Evolutionary conservation across 2,113 vertebrate genomes (phyloP), one percentile per base, ranked within the genome.

Genomic region (Chaetodon auriga): DNA sequence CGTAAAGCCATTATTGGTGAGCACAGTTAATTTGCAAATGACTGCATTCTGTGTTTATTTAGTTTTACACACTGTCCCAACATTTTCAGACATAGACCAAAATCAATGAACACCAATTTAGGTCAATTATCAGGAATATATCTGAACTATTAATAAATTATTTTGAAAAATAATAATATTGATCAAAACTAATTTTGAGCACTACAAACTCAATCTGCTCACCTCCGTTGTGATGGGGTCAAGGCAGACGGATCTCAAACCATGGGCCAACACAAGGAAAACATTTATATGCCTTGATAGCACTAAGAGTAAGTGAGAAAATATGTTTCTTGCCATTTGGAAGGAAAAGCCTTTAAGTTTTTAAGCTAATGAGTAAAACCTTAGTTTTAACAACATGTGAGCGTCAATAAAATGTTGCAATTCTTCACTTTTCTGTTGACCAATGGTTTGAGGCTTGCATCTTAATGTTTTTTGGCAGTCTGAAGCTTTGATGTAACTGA

Each of bases 401-500:
- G 60, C 36, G 10, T 35, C 38, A 55, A 64, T 21, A 64, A 57
- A 77, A 12, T 68, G 64, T 48, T 49, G 12, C 43, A 66, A 35
- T 53, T 64, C 12, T 46, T 41, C 18, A 21, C 49, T 60, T 45
- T 66, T 55, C 45, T 7, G 38, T 6, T 72, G 75, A 63, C 70
- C 70, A 6, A n/a, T 10, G 68, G 62, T 74, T 76, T 74, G 57
- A 30, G 2, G 57, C 30, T 43, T 45, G 48, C 5, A 46, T 45
- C 46, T 70, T 45, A 15, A 3, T 54, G 60, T 71, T 70, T 72
- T 11, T 36, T 66, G 71, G 41, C 21, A 9, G 71, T 75, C 53
- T 57, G 43, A 55, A 8, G 51, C 19, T 75, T 57, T 78, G 68
- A 78, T 61, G 58, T 16, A 69, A 43, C 43, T 53, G 35, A 68